These are phyloP conservation scores for Eristalis intricaria DNA, from an alignment of 2,888 invertebrate species.

Conservation along the genomic window DNA sequence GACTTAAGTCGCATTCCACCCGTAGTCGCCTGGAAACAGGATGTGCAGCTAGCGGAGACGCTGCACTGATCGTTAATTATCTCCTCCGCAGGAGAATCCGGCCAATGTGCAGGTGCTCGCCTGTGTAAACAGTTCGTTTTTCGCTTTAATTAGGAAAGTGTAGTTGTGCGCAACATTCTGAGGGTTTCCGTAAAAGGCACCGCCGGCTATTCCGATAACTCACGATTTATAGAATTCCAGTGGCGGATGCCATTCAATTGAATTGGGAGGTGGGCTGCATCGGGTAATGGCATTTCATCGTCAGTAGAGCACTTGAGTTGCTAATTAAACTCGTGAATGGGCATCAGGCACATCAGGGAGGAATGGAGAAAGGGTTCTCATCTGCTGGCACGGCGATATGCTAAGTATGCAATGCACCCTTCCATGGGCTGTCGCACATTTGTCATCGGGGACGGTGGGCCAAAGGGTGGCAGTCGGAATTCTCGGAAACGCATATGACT, in stretches of 20 bases:
- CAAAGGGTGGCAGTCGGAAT: constrained; percentile 9
- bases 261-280: constrained; percentile 48
- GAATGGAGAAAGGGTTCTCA: not conserved
- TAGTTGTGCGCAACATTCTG: constrained; percentile 58
- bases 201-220: constrained; percentile 67
- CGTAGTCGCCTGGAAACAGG: constrained; percentile 30
- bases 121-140: constrained; percentile 49
- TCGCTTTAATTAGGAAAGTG: constrained; percentile 66
- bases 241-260: constrained; percentile 49
- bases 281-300: constrained; percentile 43
- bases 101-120: constrained; percentile 43
- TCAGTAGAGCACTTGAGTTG: constrained; percentile 45
- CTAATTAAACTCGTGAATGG: constrained; percentile 42
- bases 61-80: constrained; percentile 54
- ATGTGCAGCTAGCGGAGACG: constrained; percentile 18
- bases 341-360: not conserved
- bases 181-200: constrained; percentile 59
- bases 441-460: constrained; percentile 17
- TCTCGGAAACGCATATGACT: constrained; percentile 57
- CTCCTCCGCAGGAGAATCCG: constrained; percentile 34
- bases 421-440: not conserved
- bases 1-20: constrained; percentile 48
- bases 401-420: constrained; percentile 49
- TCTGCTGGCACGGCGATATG: constrained; percentile 30
- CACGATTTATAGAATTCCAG: constrained; percentile 70